Conservation (phyloP, 2,797 vertebrate genomes). For the Gadopsis bispinosus region DNA sequence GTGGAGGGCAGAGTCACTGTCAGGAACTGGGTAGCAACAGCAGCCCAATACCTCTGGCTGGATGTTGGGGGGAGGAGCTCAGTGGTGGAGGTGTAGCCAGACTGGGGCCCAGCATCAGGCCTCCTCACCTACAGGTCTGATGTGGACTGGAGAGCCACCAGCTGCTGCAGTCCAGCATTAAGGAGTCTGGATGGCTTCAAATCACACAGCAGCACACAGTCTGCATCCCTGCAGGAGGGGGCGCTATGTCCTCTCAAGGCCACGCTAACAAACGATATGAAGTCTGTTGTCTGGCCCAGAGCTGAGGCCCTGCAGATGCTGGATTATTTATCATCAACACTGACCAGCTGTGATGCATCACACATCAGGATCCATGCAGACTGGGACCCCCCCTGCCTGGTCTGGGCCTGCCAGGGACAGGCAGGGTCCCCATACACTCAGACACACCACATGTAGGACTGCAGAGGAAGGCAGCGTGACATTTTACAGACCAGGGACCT, state of each 20-base stretch:
- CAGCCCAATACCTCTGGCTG: slow-evolving; percentile 73
- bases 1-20: slow-evolving; percentile 80
- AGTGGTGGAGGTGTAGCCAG: slow-evolving; percentile 56
- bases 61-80: slow-evolving; percentile 77
- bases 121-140: slow-evolving; percentile 38
- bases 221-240: slow-evolving; percentile 1
- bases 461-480: slow-evolving; percentile 24
- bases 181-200: slow-evolving; percentile 6
- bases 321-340: slow-evolving; percentile 22
- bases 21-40: slow-evolving; percentile 88
- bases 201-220: background rate
- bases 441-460: slow-evolving; percentile 7
- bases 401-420: slow-evolving; percentile 32
- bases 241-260: slow-evolving; percentile 6
- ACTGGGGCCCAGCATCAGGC: slow-evolving; percentile 43
- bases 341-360: slow-evolving; percentile 13
- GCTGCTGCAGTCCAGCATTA: slow-evolving; percentile 33
- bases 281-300: slow-evolving; percentile 17
- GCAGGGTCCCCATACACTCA: background rate
- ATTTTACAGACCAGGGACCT: slow-evolving; percentile 23
- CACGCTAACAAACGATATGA: slow-evolving; percentile 21
- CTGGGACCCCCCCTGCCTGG: background rate
- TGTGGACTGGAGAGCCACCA: slow-evolving; percentile 25
- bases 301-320: slow-evolving; percentile 17
- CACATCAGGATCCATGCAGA: background rate